phyloP scores from a whole-genome alignment of 1,140 invertebrate species.

The Lerema accius region DNA sequence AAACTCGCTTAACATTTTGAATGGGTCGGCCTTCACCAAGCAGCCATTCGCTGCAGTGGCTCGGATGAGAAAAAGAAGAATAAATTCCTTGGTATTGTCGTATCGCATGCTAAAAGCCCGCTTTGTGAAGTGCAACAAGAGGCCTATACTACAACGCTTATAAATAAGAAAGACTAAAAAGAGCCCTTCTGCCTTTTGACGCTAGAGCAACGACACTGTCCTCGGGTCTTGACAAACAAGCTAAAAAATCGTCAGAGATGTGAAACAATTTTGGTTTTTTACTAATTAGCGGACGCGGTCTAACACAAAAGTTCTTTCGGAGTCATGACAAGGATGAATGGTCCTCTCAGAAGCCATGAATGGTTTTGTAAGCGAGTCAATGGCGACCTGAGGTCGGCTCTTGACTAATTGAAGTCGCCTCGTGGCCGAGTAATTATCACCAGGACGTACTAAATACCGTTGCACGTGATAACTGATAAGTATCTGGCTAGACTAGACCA shows the following conservation, averaged over 20 bases:
- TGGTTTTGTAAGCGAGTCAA: slow-evolving; percentile 36
- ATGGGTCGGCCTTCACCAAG: slow-evolving; percentile 23
- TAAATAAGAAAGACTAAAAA: slow-evolving; percentile 4
- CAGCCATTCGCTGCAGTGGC: slow-evolving; percentile 9
- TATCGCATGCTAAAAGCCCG: slow-evolving; percentile 8
- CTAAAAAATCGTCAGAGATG: slow-evolving; percentile 19
- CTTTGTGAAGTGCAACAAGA: slow-evolving; percentile 3
- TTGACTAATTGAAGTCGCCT: slow-evolving; percentile 39
- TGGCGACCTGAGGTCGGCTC: slow-evolving; percentile 31
- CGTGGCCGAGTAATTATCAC: slow-evolving; percentile 46
- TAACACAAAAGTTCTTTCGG: slow-evolving; percentile 31
- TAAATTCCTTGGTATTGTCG: slow-evolving; percentile 1
- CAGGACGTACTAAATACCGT: slow-evolving; percentile 36
- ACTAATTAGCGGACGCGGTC: slow-evolving; percentile 24
- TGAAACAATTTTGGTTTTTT: slow-evolving; percentile 26
- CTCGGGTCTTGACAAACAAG: slow-evolving; percentile 6
- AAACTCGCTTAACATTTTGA: slow-evolving; percentile 28
- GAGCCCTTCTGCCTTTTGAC: slow-evolving; percentile 10
- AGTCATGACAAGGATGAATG: slow-evolving; percentile 41
- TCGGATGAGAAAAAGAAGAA: slow-evolving; percentile 21
- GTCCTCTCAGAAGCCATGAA: slow-evolving; percentile 39
- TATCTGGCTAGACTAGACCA: slow-evolving; percentile 20
- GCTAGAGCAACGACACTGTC: slow-evolving; percentile 13
- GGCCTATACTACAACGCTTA: background rate
- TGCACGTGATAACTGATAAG: slow-evolving; percentile 33